Percentiles rank a stretch among this genome's conserved stretches.
These are phyloP conservation scores for Luscinia luscinia DNA, from an alignment of 2,797 vertebrate genomes.

Conservation along the genomic window DNA sequence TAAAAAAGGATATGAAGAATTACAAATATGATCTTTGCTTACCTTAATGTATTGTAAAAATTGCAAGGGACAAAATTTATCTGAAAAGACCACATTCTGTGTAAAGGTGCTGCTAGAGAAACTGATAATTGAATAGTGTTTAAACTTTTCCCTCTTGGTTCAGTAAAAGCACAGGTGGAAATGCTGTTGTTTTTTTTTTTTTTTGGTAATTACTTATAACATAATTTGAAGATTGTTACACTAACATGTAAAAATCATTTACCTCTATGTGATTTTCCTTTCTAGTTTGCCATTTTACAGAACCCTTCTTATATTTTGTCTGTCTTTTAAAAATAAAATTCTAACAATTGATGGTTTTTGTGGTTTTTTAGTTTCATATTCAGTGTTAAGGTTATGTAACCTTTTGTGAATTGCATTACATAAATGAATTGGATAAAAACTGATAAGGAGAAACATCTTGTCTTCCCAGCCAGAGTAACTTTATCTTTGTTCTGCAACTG, in stretches of 20 bases:
- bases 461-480: not conserved
- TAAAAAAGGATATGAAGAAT: not conserved
- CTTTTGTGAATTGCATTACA: not conserved
- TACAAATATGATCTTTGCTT: not conserved
- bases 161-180: not conserved
- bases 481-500: not conserved
- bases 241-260: not conserved
- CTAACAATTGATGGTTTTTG: not conserved
- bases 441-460: not conserved
- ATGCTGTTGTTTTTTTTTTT: not conserved
- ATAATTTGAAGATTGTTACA: not conserved
- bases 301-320: not conserved
- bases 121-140: not conserved
- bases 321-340: not conserved
- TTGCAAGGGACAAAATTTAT: not conserved
- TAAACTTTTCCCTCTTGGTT: not conserved
- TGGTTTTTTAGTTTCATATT: not conserved
- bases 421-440: not conserved
- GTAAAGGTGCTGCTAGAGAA: not conserved
- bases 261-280: not conserved
- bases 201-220: not conserved
- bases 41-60: not conserved
- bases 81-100: not conserved
- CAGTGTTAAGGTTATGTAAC: not conserved
- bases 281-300: not conserved